Conservation (phyloP, 2,113 vertebrate genomes). For the Seriola aureovittata region DNA sequence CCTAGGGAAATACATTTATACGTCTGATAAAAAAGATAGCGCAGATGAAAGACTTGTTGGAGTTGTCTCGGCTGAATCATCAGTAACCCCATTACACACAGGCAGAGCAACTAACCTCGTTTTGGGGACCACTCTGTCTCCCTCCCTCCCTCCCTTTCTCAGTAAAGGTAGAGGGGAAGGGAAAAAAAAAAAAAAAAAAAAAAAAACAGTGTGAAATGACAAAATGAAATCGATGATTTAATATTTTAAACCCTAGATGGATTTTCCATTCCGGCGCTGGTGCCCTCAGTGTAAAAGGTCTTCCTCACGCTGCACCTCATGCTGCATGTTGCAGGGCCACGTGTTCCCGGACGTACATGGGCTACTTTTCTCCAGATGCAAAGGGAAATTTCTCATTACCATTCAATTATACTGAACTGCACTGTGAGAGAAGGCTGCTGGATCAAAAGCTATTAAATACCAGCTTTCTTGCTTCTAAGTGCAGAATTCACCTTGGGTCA, state of each 20-base stretch:
- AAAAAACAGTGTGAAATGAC: conserved; percentile 37
- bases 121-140: conserved; percentile 41
- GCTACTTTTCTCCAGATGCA: conserved; percentile 28
- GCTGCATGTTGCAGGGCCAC: conserved; percentile 14
- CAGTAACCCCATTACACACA: conserved; percentile 54
- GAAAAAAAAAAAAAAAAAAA: neutral
- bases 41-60: conserved; percentile 63
- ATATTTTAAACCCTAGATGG: conserved; percentile 42
- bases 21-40: conserved; percentile 58
- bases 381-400: conserved; percentile 6
- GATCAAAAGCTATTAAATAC: conserved; percentile 40
- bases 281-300: conserved; percentile 2
- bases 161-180: neutral
- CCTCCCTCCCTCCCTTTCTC: conserved; percentile 13
- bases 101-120: conserved; percentile 54
- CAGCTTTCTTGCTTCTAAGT: conserved; percentile 4
- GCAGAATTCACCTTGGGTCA: conserved; percentile 42
- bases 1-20: conserved; percentile 54
- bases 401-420: conserved; percentile 3
- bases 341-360: neutral
- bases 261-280: conserved; percentile 23
- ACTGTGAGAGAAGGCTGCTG: conserved; percentile 16
- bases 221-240: conserved; percentile 50
- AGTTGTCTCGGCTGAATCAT: conserved; percentile 61
- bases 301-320: neutral